These are phyloP conservation scores for Orgyia antiqua DNA, from an alignment of 2,888 invertebrate species.

Conservation along the genomic window DNA sequence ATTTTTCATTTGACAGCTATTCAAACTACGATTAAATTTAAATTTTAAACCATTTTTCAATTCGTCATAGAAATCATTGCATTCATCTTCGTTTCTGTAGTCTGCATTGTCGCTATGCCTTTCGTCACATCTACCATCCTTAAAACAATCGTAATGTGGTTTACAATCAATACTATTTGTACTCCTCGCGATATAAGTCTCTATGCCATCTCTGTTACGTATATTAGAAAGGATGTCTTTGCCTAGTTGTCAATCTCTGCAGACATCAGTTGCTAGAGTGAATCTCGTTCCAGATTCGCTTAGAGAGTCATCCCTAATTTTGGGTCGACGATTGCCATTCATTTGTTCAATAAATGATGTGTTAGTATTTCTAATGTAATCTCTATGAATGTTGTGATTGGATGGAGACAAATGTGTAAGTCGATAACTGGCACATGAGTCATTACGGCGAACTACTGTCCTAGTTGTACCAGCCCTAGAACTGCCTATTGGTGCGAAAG, in stretches of 20 bases:
- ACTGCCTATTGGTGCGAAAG: slow-evolving; percentile 65
- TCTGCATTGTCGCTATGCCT: slow-evolving; percentile 60
- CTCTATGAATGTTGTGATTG: slow-evolving; percentile 65
- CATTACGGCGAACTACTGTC: slow-evolving; percentile 64
- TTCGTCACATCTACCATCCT: slow-evolving; percentile 44
- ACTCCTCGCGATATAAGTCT: slow-evolving; percentile 54
- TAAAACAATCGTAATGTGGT: slow-evolving; percentile 69
- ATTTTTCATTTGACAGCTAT: slow-evolving; percentile 60
- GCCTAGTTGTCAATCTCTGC: slow-evolving; percentile 62
- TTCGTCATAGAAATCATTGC: slow-evolving; percentile 42
- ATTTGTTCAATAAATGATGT: slow-evolving; percentile 69
- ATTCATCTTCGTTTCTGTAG: slow-evolving; percentile 46
- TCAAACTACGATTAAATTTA: slow-evolving; percentile 66
- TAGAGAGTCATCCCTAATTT: slow-evolving; percentile 59
- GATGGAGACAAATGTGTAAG: slow-evolving; percentile 68
- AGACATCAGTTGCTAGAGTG: slow-evolving; percentile 56
- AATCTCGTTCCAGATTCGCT: slow-evolving; percentile 64
- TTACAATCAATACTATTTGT: slow-evolving; percentile 68
- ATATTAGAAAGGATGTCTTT: slow-evolving; percentile 37
- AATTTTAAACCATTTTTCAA: slow-evolving; percentile 54
- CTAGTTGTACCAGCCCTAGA: slow-evolving; percentile 64
- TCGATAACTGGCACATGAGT: slow-evolving; percentile 66
- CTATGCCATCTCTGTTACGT: slow-evolving; percentile 47
- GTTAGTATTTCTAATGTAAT: slow-evolving; percentile 59
- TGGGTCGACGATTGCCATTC: slow-evolving; percentile 59